Percentiles rank a stretch among this genome's conserved stretches.
Conservation (phyloP, 2,797 vertebrate genomes). For the Lagocephalus sceleratus region DNA sequence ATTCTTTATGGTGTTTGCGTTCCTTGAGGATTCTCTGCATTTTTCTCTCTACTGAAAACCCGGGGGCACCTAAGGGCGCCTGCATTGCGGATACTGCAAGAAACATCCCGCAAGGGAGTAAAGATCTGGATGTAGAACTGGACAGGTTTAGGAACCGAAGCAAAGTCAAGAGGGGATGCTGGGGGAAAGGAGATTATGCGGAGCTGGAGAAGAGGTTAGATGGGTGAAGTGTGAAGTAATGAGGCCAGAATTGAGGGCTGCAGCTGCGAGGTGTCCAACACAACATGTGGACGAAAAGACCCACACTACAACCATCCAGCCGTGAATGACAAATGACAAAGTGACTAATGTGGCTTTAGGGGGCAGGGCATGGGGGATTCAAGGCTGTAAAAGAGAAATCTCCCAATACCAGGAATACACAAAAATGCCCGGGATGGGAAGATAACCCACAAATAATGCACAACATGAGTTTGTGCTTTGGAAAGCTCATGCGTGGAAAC, state of each 20-base stretch:
- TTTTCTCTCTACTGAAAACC: constrained; percentile 1
- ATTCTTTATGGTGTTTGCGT: not conserved
- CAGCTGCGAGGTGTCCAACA: constrained; percentile 57
- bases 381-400: constrained; percentile 42
- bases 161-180: constrained; percentile 6
- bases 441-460: too few relatives aligned
- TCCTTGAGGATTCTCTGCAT: constrained; percentile 3
- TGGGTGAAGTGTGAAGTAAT: constrained; percentile 61
- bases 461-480: too few relatives aligned
- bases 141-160: not conserved
- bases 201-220: constrained; percentile 29
- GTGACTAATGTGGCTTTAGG: constrained; percentile 63
- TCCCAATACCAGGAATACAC: constrained; percentile 11
- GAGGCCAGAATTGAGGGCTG: constrained; percentile 54
- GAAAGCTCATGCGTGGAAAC: too few relatives aligned
- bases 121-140: not conserved
- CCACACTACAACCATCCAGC: constrained; percentile 36
- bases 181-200: constrained; percentile 29
- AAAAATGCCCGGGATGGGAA: not conserved
- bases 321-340: constrained; percentile 65
- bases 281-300: constrained; percentile 24
- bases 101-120: not conserved
- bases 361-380: constrained; percentile 39
- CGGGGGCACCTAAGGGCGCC: not conserved
- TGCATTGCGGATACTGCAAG: constrained; percentile 1